Evolutionary conservation across 2,113 vertebrate genomes (phyloP), one percentile per base, ranked within the genome.

Genomic region (Stomatorhinus ivindoensis): DNA sequence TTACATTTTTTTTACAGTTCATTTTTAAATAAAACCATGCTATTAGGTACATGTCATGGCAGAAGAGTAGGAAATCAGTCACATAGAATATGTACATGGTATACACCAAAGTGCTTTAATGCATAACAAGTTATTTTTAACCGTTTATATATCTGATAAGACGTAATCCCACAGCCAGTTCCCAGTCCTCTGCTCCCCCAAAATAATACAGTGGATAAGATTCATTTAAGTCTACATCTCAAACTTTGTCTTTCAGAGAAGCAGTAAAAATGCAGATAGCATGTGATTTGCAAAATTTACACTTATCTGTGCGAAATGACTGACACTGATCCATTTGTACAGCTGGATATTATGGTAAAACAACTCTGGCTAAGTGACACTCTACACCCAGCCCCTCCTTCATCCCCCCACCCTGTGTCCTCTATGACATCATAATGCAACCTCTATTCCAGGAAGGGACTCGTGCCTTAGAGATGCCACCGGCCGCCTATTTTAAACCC

Each of bases 1-100:
- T 76, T 89, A 86, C 89, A 50, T 65, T 50, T 89, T 87, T 89
- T 87, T 85, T 89, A 46, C 27, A 76, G 44, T 88, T 91, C 80
- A 89, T 42, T 93, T 92, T 92, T 90, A 89, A 91, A 92, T 93
- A 94, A 93, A 93, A 93, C 80, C 91, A 93, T 87, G 93, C 91
- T 80, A 73, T 76, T 50, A 87, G 84, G 2, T 47, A 80, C 85
- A 90, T 35, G 27, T 73, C 50, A 87, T 47, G 35, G 48, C 19
- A 53, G 15, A 21, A 53, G 92, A 91, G 92, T 76, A 44, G 84
- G 82, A 89, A 83, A 86, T 65, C 44, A 80, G 88, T 85, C 76
- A 90, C 89, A 93, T 39, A 87, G 58, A 89, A 15, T 89, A 47
- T 89, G 48, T 61, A 87, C 89, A 86, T 55, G 46, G 76, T 86